Evolutionary conservation across 2,113 vertebrate species (phyloP).

Genomic region (Peromyscus californicus): DNA sequence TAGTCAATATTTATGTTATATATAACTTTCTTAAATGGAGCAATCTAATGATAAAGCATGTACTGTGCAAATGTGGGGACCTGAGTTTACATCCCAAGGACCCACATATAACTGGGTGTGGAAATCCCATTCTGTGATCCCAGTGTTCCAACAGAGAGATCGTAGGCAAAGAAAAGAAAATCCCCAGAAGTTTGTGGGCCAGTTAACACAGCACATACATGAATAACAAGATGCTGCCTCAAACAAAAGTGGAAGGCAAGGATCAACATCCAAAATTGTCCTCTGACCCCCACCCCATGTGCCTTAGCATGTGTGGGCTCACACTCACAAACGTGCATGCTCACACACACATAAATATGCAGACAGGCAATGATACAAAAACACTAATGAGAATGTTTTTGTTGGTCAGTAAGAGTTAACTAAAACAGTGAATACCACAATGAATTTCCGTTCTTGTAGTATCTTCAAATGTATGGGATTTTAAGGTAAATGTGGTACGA

Average conservation of each 20-base stretch:
- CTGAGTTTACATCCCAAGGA: neutral
- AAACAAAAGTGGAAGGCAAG: neutral
- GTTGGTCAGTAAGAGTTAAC: conserved; percentile 10
- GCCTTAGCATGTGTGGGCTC: neutral
- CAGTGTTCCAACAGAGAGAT: neutral
- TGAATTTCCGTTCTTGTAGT: neutral
- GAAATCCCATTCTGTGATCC: neutral
- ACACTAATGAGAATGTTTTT: neutral
- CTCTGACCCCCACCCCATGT: neutral
- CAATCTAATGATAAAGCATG: neutral
- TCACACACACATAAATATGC: neutral
- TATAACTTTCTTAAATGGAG: neutral
- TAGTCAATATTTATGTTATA: neutral
- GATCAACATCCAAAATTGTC: neutral
- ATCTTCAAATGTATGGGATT: neutral
- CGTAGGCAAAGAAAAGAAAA: neutral
- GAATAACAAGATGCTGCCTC: neutral
- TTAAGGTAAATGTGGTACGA: neutral
- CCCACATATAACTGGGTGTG: too few species aligned
- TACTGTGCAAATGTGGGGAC: neutral
- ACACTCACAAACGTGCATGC: neutral
- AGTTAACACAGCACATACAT: neutral
- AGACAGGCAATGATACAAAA: neutral
- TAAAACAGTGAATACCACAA: neutral
- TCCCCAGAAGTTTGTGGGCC: neutral